Evolutionary conservation across 2,113 vertebrate genomes (phyloP).

Genomic region (Arvicanthis niloticus): DNA sequence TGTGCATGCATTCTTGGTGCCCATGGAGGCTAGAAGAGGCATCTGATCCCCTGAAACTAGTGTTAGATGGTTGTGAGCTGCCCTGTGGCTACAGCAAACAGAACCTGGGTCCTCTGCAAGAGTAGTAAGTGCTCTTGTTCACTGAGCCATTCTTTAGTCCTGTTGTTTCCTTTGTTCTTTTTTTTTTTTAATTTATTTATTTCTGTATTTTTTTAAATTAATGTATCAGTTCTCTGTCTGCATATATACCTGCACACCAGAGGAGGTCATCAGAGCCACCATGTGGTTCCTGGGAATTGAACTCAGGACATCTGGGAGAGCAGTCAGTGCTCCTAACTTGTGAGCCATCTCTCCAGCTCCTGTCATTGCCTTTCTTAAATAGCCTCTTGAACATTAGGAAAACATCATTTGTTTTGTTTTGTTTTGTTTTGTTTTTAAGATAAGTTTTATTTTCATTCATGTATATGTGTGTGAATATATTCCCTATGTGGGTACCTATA

Average conservation of each 20-base stretch:
- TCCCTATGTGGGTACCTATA: background rate
- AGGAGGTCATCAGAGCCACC: background rate
- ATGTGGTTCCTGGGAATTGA: background rate
- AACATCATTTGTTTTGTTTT: background rate
- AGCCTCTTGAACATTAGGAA: background rate
- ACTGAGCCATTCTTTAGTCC: background rate
- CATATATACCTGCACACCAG: too few relatives aligned
- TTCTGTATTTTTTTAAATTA: too few relatives aligned
- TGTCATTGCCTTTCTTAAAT: background rate
- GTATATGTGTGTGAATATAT: background rate
- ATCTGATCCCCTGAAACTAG: background rate
- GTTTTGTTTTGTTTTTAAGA: background rate
- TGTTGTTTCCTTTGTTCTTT: too few relatives aligned
- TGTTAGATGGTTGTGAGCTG: background rate
- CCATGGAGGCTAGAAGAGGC: background rate
- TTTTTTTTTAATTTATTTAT: too few relatives aligned
- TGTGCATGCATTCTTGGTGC: background rate
- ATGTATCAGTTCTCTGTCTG: too few relatives aligned
- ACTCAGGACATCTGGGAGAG: too few relatives aligned
- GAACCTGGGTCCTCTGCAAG: background rate
- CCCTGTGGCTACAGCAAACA: background rate
- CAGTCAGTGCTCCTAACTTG: background rate
- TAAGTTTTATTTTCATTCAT: background rate
- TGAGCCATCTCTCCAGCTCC: background rate
- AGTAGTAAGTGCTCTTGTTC: background rate